These are phyloP conservation scores for Gambusia yucatana DNA, from an alignment of 2,797 vertebrate species.

Conservation along the genomic window DNA sequence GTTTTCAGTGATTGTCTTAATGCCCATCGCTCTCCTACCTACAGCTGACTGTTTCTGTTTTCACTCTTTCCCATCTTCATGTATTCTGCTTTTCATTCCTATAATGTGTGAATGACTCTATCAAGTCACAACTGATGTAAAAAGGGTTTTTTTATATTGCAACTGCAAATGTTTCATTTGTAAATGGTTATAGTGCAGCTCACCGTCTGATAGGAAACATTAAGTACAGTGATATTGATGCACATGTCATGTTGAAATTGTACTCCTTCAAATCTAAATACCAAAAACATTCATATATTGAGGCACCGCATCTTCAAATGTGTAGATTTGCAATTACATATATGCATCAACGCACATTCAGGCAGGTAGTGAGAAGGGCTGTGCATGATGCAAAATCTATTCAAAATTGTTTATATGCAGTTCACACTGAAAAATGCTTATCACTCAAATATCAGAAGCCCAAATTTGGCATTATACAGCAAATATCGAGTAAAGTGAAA, in stretches of 20 bases:
- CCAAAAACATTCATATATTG: not conserved
- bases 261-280: not conserved
- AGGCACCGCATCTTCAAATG: not conserved
- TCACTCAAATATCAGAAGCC: not conserved
- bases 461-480: not conserved
- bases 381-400: not conserved
- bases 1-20: not conserved
- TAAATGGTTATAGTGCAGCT: not conserved
- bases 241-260: slow-evolving; percentile 2
- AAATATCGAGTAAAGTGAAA: not conserved
- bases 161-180: not conserved
- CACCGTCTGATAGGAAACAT: not conserved
- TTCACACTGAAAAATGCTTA: not conserved
- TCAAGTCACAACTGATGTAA: not conserved
- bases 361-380: not conserved
- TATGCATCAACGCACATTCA: not conserved
- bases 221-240: not conserved
- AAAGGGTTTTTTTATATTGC: not conserved
- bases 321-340: not conserved
- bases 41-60: not conserved
- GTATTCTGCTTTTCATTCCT: not conserved
- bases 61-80: not conserved
- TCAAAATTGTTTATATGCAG: not conserved
- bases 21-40: not conserved
- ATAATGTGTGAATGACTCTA: not conserved